Conservation (phyloP, 2,113 vertebrate genomes). For the Pandion haliaetus region DNA sequence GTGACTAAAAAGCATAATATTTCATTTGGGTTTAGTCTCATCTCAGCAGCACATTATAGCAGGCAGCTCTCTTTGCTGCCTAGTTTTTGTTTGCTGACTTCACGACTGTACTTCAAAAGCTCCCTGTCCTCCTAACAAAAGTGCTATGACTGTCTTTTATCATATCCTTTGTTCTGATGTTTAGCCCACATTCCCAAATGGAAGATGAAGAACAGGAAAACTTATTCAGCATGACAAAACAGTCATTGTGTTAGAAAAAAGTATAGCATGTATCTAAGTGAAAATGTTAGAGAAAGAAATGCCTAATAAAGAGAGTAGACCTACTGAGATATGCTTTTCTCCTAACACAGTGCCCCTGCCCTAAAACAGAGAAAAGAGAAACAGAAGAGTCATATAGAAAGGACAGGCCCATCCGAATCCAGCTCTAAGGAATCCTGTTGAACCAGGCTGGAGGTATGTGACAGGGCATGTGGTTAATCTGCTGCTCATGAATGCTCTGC, state of each 20-base stretch:
- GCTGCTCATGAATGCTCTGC: not conserved
- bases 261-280: not conserved
- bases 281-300: not conserved
- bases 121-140: not conserved
- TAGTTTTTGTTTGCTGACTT: conserved; percentile 34
- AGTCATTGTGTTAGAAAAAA: not conserved
- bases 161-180: not conserved
- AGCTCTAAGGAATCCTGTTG: not conserved
- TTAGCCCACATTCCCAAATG: not conserved
- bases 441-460: not conserved
- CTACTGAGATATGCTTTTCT: not conserved
- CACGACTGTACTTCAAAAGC: conserved; percentile 23
- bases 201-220: conserved; percentile 12
- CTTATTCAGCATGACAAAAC: not conserved
- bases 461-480: not conserved
- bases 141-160: not conserved
- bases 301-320: not conserved
- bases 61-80: not conserved
- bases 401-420: not conserved
- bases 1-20: conserved; percentile 22
- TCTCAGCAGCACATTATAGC: not conserved
- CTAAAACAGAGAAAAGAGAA: not conserved
- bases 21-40: conserved; percentile 28
- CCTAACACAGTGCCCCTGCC: not conserved
- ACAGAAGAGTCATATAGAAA: not conserved